Conservation (phyloP, 2,797 vertebrate genomes). For the Darevskia mixta region DNA sequence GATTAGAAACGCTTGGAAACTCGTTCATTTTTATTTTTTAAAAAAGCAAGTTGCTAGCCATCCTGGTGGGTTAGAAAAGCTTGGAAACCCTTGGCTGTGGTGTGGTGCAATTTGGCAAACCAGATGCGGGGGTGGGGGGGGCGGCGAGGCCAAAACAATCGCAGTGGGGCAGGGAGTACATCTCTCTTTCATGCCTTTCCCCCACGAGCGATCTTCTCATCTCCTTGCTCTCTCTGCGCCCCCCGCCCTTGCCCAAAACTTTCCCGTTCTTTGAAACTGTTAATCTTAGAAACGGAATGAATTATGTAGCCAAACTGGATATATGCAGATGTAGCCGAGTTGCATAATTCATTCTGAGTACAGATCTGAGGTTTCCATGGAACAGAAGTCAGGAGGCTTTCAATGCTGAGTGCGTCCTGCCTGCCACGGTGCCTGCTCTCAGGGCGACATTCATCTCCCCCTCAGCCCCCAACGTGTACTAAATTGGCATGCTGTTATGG, state of each 20-base stretch:
- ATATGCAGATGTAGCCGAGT: neutral
- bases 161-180: neutral
- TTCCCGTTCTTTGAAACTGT: conserved; percentile 12
- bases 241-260: neutral
- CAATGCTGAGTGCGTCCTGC: too few relatives aligned
- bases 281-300: neutral
- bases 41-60: neutral
- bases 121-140: neutral
- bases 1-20: too few relatives aligned
- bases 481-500: neutral
- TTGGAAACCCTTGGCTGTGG: neutral
- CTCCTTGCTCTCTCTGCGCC: neutral
- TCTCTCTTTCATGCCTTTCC: neutral
- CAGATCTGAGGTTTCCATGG: conserved; percentile 8
- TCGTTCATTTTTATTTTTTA: too few relatives aligned
- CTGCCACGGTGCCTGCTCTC: neutral
- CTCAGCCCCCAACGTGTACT: neutral
- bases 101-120: neutral
- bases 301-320: conserved; percentile 5
- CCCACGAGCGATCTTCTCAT: neutral
- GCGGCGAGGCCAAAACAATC: neutral
- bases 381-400: neutral
- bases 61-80: neutral
- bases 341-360: conserved; percentile 26
- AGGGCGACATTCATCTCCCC: neutral